Conservation (phyloP, 2,888 invertebrate genomes). For the Tipula helvola region DNA sequence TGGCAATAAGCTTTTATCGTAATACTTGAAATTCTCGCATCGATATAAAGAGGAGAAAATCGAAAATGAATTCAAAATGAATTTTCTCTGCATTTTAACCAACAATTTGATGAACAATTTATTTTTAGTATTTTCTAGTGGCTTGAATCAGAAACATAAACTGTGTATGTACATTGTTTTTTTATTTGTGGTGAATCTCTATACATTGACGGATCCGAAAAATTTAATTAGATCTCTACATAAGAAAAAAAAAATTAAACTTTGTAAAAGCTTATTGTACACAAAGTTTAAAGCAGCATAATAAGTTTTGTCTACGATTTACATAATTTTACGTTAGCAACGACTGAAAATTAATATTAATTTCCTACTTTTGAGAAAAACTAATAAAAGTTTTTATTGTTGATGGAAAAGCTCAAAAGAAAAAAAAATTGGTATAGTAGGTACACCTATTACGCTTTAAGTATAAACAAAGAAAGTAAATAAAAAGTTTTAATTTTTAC, state of each 20-base stretch:
- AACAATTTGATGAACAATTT: background rate
- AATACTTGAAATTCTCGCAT: background rate
- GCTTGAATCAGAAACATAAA: background rate
- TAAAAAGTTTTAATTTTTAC: background rate
- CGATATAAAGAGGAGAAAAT: background rate
- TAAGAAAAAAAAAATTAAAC: too few species aligned
- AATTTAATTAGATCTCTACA: background rate
- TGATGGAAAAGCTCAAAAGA: background rate
- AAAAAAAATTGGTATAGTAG: too few species aligned
- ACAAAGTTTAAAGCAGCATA: background rate
- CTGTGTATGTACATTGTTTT: background rate
- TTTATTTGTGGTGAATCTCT: background rate
- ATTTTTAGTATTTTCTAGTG: background rate
- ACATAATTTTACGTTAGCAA: background rate
- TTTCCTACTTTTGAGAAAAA: background rate
- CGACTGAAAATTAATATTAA: background rate
- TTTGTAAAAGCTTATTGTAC: background rate
- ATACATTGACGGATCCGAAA: background rate
- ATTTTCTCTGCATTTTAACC: background rate
- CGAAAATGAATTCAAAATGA: background rate
- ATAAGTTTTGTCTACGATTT: background rate
- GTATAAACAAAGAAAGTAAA: background rate
- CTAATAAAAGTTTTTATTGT: background rate
- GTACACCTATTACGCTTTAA: too few species aligned
- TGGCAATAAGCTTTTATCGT: too few species aligned